A percentile compares a stretch with the other conserved stretches of the same genome.
Conservation (phyloP, 2,888 invertebrate species). For the Ceraclea dissimilis region DNA sequence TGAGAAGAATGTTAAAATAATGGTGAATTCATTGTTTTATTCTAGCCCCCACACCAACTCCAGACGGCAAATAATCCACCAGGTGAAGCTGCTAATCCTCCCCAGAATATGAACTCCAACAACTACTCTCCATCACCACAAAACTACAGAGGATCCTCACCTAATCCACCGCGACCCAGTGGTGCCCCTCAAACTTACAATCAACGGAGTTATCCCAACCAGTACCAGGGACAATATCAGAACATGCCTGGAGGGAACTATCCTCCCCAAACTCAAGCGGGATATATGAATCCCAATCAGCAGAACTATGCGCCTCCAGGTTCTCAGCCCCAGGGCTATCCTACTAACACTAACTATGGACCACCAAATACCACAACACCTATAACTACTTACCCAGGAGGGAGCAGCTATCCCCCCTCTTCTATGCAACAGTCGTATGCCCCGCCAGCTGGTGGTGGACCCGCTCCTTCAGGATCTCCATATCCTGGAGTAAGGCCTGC, state of each 20-base stretch:
- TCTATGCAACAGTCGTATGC: slow-evolving; percentile 47
- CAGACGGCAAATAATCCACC: slow-evolving; percentile 46
- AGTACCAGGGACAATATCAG: slow-evolving; percentile 54
- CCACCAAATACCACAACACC: slow-evolving; percentile 53
- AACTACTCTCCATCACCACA: slow-evolving; percentile 43
- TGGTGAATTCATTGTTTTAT: too few species aligned
- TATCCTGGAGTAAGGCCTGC: slow-evolving; percentile 38
- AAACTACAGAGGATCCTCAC: slow-evolving; percentile 44
- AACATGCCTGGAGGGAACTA: slow-evolving; percentile 50
- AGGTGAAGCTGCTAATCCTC: slow-evolving; percentile 34
- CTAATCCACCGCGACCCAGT: slow-evolving; percentile 52
- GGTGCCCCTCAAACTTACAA: slow-evolving; percentile 53
- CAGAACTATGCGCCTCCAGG: slow-evolving; percentile 60
- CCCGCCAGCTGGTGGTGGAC: slow-evolving; percentile 31
- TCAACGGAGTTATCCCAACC: slow-evolving; percentile 59
- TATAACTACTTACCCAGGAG: slow-evolving; percentile 50
- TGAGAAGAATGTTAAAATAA: too few species aligned
- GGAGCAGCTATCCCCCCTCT: slow-evolving; percentile 37
- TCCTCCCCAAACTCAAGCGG: slow-evolving; percentile 57
- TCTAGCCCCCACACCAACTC: slow-evolving; percentile 52
- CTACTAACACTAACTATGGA: slow-evolving; percentile 55
- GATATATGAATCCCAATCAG: slow-evolving; percentile 57
- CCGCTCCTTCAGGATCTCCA: slow-evolving; percentile 32
- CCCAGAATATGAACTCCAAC: slow-evolving; percentile 37
- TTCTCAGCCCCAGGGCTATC: slow-evolving; percentile 60